Conservation (phyloP, 2,888 invertebrate species). For the Teleiodes luculella region DNA sequence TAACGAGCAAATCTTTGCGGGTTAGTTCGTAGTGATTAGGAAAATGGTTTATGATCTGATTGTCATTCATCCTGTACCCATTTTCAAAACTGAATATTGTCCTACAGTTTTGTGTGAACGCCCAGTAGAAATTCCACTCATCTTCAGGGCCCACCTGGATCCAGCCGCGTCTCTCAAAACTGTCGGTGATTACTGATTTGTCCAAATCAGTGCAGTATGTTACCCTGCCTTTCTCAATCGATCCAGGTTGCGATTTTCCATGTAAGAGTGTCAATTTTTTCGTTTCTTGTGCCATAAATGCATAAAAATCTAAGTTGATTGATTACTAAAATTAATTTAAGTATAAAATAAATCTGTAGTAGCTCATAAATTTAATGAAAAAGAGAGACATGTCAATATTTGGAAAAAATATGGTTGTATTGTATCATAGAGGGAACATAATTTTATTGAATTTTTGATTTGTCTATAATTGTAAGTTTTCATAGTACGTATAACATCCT, state of each 20-base stretch:
- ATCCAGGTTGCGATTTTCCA: neutral
- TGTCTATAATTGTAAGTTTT: too few relatives aligned
- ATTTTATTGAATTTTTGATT: too few relatives aligned
- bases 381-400: too few relatives aligned
- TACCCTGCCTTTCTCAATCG: slow-evolving; percentile 15
- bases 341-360: too few relatives aligned
- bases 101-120: slow-evolving; percentile 91
- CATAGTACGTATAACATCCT: too few relatives aligned
- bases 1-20: slow-evolving; percentile 95
- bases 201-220: slow-evolving; percentile 51
- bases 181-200: slow-evolving; percentile 46
- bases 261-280: neutral
- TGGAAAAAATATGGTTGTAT: too few relatives aligned
- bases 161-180: slow-evolving; percentile 77
- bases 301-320: neutral
- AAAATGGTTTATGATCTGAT: slow-evolving; percentile 96
- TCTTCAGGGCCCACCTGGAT: slow-evolving; percentile 89
- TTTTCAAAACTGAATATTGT: slow-evolving; percentile 83
- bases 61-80: slow-evolving; percentile 79
- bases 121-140: slow-evolving; percentile 98
- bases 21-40: slow-evolving; percentile 97
- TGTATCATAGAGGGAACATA: too few relatives aligned
- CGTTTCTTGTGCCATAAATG: neutral
- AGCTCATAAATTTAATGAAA: too few relatives aligned
- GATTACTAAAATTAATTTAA: too few relatives aligned